Evolutionary conservation across 37 sponge, comb jelly and placozoan genomes (phyloP).

Genomic region (Aphrocallistes beatrix): DNA sequence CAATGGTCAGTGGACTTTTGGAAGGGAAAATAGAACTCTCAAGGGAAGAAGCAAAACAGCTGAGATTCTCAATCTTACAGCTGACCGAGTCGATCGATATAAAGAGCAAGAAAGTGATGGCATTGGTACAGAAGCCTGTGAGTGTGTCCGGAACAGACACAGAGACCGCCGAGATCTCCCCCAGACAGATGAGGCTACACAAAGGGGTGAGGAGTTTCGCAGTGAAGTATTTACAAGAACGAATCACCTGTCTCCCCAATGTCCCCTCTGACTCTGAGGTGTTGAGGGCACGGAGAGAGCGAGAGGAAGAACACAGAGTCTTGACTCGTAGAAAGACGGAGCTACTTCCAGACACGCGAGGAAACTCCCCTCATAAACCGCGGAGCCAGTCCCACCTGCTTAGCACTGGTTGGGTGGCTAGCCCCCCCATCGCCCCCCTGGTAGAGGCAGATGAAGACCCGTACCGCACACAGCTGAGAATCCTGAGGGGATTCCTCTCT

Average conservation of each 20-base stretch:
- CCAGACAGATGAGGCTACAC: neutral
- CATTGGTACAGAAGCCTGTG: neutral
- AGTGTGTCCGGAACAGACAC: neutral
- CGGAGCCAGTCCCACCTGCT: conserved; percentile 14
- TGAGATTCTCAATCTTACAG: conserved; percentile 7
- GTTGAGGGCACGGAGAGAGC: neutral
- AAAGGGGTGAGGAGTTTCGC: conserved; percentile 5
- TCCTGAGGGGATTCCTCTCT: neutral
- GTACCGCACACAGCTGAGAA: neutral
- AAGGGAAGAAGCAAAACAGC: neutral
- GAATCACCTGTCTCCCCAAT: neutral
- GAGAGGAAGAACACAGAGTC: neutral
- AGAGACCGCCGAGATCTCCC: neutral
- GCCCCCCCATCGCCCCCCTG: neutral
- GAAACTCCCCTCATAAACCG: neutral
- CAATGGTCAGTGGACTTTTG: neutral
- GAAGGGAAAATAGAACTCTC: neutral
- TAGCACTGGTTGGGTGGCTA: neutral
- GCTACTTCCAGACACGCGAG: neutral
- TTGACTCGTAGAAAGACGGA: neutral
- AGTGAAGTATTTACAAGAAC: neutral
- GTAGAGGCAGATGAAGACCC: neutral
- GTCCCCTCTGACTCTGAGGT: neutral
- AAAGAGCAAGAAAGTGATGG: neutral
- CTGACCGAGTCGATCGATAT: neutral